These are phyloP conservation scores for Cliona cf. orientalis DNA, from an alignment of 37 sponge, comb jelly and placozoan genomes.

Conservation along the genomic window DNA sequence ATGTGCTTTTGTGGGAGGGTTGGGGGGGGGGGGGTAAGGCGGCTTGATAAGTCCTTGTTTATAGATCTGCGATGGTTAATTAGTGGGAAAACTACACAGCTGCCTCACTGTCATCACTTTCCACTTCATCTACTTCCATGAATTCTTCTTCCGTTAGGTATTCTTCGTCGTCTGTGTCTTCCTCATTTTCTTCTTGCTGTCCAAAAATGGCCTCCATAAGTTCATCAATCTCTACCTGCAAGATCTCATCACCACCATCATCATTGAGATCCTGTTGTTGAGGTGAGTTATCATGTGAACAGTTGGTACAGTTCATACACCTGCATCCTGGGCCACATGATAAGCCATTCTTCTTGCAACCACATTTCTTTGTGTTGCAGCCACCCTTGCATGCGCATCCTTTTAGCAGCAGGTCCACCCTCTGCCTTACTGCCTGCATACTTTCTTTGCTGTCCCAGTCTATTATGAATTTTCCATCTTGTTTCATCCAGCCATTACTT, in stretches of 20 bases:
- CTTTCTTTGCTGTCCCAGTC: conserved; percentile 30
- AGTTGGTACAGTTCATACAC: neutral
- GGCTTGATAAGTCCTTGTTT: no score
- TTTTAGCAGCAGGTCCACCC: conserved; percentile 9
- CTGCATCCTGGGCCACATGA: neutral
- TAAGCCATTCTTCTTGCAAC: conserved; percentile 3
- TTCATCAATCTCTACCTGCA: neutral
- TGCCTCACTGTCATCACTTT: no score
- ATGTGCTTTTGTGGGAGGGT: no score
- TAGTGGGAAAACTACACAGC: no score
- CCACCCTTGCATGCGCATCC: conserved; percentile 2
- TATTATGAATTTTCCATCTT: neutral
- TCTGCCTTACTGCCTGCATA: neutral
- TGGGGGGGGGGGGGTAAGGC: no score
- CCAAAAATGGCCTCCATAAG: neutral
- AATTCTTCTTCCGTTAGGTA: no score
- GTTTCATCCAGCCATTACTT: conserved; percentile 12
- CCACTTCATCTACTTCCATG: no score
- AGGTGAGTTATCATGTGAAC: no score
- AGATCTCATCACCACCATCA: neutral
- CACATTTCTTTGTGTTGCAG: neutral
- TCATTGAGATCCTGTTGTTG: neutral
- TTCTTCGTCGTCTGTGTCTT: no score
- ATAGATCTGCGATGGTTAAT: no score
- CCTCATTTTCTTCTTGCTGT: no score